Evolutionary conservation across 2,113 vertebrate genomes (phyloP).

Genomic region (Heliornis fulica): DNA sequence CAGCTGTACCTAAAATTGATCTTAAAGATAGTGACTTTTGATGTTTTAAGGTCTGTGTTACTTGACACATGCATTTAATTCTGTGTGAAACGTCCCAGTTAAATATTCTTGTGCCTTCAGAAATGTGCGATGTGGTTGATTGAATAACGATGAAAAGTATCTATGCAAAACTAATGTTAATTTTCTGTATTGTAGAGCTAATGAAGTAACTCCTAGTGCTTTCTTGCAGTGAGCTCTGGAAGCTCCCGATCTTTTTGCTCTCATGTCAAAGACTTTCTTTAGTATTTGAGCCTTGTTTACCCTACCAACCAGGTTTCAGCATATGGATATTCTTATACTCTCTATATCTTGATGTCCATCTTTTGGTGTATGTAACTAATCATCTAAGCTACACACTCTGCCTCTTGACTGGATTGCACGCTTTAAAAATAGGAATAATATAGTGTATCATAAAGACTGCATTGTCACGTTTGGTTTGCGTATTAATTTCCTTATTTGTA

Average conservation of each 20-base stretch:
- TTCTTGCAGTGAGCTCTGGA: not conserved
- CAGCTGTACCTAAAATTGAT: not conserved
- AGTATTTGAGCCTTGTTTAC: not conserved
- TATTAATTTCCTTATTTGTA: not conserved
- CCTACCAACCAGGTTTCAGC: not conserved
- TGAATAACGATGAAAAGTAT: not conserved
- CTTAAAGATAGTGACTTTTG: not conserved
- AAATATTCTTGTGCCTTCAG: not conserved
- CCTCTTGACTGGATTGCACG: not conserved
- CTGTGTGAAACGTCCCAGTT: not conserved
- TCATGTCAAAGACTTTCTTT: not conserved
- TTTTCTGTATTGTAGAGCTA: not conserved
- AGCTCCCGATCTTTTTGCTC: not conserved
- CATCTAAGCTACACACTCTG: not conserved
- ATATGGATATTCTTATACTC: not conserved
- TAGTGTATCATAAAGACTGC: not conserved
- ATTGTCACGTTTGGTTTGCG: not conserved
- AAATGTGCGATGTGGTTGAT: not conserved
- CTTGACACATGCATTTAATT: not conserved
- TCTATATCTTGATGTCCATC: not conserved
- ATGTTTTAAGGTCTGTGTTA: not conserved
- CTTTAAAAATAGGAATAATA: not conserved
- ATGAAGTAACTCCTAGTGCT: not conserved
- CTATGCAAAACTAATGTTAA: not conserved
- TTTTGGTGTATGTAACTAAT: not conserved